Conservation (phyloP, 2,113 vertebrate genomes). For the Lethenteron reissneri region DNA sequence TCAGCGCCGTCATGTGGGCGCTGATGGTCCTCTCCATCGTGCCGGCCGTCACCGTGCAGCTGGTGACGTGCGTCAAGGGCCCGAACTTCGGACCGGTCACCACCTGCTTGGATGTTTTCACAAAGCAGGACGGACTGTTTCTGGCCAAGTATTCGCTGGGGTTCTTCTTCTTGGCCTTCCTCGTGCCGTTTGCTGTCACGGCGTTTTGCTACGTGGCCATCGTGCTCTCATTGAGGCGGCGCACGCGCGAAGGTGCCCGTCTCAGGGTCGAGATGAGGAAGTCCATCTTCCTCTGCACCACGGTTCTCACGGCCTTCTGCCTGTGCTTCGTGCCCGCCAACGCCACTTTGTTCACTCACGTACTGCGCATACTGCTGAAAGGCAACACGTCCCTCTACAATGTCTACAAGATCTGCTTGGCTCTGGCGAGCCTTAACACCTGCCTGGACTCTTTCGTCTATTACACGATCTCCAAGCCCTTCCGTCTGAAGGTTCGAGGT, state of each 20-base stretch:
- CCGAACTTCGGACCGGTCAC: neutral
- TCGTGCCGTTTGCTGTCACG: slow-evolving; percentile 7
- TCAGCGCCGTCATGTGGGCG: slow-evolving; percentile 3
- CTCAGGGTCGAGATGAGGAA: neutral
- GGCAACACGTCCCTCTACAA: neutral
- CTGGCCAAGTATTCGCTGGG: slow-evolving; percentile 1
- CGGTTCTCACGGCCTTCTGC: slow-evolving; percentile 5
- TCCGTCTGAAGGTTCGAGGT: no score
- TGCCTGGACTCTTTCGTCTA: slow-evolving; percentile 10
- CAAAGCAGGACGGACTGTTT: neutral
- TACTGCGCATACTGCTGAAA: neutral
- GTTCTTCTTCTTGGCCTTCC: slow-evolving; percentile 5
- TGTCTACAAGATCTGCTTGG: slow-evolving; percentile 8
- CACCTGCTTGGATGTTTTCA: slow-evolving; percentile 9
- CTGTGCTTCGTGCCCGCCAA: slow-evolving; percentile 8
- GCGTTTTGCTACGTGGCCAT: slow-evolving; percentile 4
- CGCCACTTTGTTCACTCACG: slow-evolving; percentile 6
- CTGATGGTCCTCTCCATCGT: slow-evolving; percentile 1
- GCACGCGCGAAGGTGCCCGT: neutral
- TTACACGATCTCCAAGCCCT: neutral
- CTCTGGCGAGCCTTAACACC: slow-evolving; percentile 8
- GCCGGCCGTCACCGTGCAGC: neutral
- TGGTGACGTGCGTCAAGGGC: slow-evolving; percentile 17
- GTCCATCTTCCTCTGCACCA: neutral
- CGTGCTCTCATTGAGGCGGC: neutral